phyloP scores from a whole-genome alignment of 35 echinoderm and acorn worm species.

The Acanthaster planci region DNA sequence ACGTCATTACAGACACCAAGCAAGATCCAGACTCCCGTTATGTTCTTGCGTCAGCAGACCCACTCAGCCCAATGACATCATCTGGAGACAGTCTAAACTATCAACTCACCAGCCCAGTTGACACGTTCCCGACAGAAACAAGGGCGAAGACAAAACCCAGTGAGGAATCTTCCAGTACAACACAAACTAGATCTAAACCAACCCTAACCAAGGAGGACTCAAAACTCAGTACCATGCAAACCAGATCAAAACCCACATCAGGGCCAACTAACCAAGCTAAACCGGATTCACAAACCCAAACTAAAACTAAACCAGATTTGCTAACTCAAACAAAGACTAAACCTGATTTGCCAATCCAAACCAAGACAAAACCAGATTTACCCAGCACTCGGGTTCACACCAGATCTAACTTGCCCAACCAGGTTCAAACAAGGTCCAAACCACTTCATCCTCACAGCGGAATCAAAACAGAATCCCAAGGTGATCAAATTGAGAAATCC shows the following conservation, averaged over 20 bases:
- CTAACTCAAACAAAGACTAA: background rate
- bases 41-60: background rate
- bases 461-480: background rate
- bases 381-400: background rate
- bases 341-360: no score
- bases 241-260: background rate
- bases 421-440: constrained; percentile 17
- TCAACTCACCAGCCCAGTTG: background rate
- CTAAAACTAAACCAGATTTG: constrained; percentile 5
- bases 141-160: background rate
- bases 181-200: constrained; percentile 15
- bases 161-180: background rate
- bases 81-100: background rate
- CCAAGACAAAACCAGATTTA: background rate
- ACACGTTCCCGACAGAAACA: background rate
- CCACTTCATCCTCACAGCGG: background rate
- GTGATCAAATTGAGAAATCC: background rate
- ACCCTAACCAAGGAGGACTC: background rate
- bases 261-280: background rate
- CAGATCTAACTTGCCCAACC: constrained; percentile 12
- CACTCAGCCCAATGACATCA: background rate
- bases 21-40: no score
- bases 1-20: no score
- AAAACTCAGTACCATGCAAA: constrained; percentile 2
- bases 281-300: constrained; percentile 1